Conservation (phyloP, 53 echinoderm and acorn worm genomes). For the Patiria pectinifera region DNA sequence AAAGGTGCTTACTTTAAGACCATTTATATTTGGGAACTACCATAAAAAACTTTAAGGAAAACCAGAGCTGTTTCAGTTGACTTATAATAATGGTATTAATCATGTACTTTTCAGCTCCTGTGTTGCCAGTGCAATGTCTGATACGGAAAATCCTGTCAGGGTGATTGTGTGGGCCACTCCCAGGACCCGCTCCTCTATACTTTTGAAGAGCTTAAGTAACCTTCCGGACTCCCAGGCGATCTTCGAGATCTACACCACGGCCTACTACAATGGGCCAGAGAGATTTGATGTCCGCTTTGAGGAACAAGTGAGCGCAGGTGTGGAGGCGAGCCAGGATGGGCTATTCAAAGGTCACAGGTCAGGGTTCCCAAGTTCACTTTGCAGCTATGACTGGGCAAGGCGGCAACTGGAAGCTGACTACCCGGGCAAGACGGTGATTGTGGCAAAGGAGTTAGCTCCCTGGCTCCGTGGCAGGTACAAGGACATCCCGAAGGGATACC, state of each 20-base stretch:
- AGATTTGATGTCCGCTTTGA: background rate
- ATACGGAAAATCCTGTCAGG: background rate
- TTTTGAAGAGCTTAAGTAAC: slow-evolving; percentile 37
- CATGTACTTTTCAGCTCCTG: background rate
- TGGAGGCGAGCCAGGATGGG: background rate
- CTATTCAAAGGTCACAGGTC: slow-evolving; percentile 1
- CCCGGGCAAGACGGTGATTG: slow-evolving; percentile 41
- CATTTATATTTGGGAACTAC: too few relatives aligned
- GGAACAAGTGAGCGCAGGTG: background rate
- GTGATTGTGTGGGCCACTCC: slow-evolving; percentile 42
- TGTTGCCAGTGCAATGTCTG: background rate
- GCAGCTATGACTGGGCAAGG: slow-evolving; percentile 40
- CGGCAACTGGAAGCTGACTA: slow-evolving; percentile 51
- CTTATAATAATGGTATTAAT: too few relatives aligned
- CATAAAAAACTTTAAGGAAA: too few relatives aligned
- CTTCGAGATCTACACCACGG: slow-evolving; percentile 9
- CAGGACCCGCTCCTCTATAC: slow-evolving; percentile 22
- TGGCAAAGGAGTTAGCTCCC: slow-evolving; percentile 53
- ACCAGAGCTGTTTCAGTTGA: too few relatives aligned
- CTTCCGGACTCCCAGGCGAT: slow-evolving; percentile 41
- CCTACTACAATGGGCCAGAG: slow-evolving; percentile 14
- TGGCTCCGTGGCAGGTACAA: slow-evolving; percentile 13
- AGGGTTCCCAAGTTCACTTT: slow-evolving; percentile 27
- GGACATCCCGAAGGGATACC: slow-evolving; percentile 52
- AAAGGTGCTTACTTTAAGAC: too few relatives aligned